Evolutionary conservation across 2,113 vertebrate species (phyloP), one percentile per base, ranked within the genome.

Genomic region (Corvus hawaiiensis): DNA sequence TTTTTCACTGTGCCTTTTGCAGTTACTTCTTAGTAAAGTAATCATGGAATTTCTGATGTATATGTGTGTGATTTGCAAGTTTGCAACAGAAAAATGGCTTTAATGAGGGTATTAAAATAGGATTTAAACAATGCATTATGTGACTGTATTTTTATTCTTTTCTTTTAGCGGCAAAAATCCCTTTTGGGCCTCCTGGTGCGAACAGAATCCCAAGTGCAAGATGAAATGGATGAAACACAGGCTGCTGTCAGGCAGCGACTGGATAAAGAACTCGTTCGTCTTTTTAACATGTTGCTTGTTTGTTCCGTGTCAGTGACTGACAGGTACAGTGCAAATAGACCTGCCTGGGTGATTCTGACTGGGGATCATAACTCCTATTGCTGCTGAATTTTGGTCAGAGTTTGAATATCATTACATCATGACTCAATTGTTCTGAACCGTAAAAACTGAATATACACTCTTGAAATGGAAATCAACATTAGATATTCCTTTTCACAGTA

Each of bases 181-280:
- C 97, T 99, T 21, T 94, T 99, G 88, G 97, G 98, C 90, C 97
- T 99, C 63, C 95, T 99, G 84, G 98, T 98, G 33, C 97, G 94
- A 39, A 93, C 97, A 78, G 99, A 99, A 93, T 97, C 97, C 7
- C 96, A 92, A 58, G 61, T 58, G 7, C 96, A 27, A 54, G 97
- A 96, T 94, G 98, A 98, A 81, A 46, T 74, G 10, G 98, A 98
- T 78, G 98, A 98, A 56, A 62, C 97, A 28, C 98, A 97, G 94
- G 97, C 97, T 55, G 98, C 97, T 28, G 95, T 99, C 77, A 98
- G 98, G 89, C 99, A 99, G 89, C 98, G 98, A 39, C 98, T 99
- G 37, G 99, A 99, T 97, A 99, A 98, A 94, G 99, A 99, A 56
- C 98, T 99, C 93, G 97, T 97, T 35, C 35, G 51, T 41, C 98